Conservation (phyloP, 2,797 vertebrate species). For the Phalloptychus januarius region DNA sequence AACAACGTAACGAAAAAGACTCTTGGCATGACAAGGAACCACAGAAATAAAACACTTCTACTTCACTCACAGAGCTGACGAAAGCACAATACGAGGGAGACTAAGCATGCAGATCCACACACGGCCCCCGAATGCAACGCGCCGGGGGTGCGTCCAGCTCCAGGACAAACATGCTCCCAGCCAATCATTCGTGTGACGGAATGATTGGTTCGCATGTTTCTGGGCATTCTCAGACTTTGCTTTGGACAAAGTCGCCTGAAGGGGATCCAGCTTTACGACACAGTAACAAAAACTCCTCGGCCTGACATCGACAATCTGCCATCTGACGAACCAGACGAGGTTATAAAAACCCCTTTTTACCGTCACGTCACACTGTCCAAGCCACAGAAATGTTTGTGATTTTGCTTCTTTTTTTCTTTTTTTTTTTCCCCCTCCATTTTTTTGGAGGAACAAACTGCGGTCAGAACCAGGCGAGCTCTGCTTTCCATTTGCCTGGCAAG, state of each 20-base stretch:
- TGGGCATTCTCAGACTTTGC: constrained; percentile 23
- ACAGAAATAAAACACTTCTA: constrained; percentile 85
- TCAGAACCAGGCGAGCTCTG: constrained; percentile 52
- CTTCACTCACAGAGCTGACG: constrained; percentile 83
- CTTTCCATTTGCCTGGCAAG: constrained; percentile 71
- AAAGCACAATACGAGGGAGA: constrained; percentile 67
- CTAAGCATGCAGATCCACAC: constrained; percentile 80
- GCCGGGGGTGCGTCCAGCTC: constrained; percentile 19
- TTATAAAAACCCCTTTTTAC: constrained; percentile 45
- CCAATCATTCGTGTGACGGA: constrained; percentile 42
- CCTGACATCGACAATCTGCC: constrained; percentile 15
- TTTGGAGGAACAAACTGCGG: constrained; percentile 69
- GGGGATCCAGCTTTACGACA: constrained; percentile 20
- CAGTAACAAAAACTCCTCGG: constrained; percentile 8
- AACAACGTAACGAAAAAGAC: constrained; percentile 88
- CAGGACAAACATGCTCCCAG: constrained; percentile 10
- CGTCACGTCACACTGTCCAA: constrained; percentile 59
- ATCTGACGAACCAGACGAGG: constrained; percentile 31
- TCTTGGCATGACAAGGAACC: constrained; percentile 78
- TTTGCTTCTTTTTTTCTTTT: constrained; percentile 40
- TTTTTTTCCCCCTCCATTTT: background rate
- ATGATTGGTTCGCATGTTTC: constrained; percentile 42
- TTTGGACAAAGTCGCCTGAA: constrained; percentile 19
- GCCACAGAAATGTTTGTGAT: constrained; percentile 75
- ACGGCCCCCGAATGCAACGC: constrained; percentile 82